Evolutionary conservation across 2,797 vertebrate genomes (phyloP).

Genomic region (Artibeus lituratus): DNA sequence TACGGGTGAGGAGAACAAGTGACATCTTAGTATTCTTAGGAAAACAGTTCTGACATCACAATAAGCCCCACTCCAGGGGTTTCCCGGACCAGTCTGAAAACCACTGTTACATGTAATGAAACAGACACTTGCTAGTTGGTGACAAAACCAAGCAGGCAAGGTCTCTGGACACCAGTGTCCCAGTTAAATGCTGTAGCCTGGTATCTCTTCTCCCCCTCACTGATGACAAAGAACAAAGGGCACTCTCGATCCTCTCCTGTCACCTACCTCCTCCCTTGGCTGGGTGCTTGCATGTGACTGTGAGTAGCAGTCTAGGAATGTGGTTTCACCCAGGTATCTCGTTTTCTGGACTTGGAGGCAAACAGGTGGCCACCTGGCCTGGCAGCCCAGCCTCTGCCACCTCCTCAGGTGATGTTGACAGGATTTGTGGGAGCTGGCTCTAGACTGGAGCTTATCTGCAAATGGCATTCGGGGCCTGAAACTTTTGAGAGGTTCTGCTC

Average conservation of each 20-base stretch:
- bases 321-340: not conserved
- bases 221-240: not conserved
- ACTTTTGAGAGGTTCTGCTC: conserved; percentile 9
- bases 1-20: not conserved
- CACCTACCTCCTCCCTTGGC: not conserved
- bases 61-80: not conserved
- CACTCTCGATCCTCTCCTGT: not conserved
- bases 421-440: not conserved
- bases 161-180: not conserved
- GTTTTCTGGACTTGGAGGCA: not conserved
- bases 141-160: not conserved
- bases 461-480: not conserved
- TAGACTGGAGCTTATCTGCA: not conserved
- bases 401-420: not conserved
- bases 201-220: not conserved
- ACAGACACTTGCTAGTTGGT: not conserved
- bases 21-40: not conserved
- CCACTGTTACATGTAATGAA: not conserved
- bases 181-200: not conserved
- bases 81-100: not conserved
- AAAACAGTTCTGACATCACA: not conserved
- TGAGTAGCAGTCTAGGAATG: not conserved
- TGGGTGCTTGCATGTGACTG: not conserved
- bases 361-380: not conserved
- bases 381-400: not conserved